Percentiles rank a stretch among this genome's conserved stretches.
Evolutionary conservation across 2,888 invertebrate species (phyloP).

Genomic region (Orgyia antiqua): DNA sequence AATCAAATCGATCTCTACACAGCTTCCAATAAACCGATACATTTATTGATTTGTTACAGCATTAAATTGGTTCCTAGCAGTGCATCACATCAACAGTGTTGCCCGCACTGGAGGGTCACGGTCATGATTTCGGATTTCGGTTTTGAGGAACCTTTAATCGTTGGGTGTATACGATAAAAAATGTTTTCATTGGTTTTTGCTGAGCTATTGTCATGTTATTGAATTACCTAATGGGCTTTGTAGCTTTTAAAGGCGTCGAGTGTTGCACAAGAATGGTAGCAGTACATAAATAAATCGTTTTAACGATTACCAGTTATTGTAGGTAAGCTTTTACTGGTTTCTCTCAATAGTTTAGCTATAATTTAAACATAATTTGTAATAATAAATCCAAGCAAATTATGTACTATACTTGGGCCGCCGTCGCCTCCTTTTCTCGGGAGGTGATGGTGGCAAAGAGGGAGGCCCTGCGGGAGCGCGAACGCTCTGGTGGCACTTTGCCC

Average conservation of each 20-base stretch:
- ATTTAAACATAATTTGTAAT: too few species aligned
- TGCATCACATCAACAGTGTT: conserved; percentile 53
- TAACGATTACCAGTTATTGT: conserved; percentile 20
- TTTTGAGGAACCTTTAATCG: conserved; percentile 35
- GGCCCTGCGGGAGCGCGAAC: too few species aligned
- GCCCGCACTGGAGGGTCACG: conserved; percentile 42
- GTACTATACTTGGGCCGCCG: too few species aligned
- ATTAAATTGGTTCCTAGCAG: conserved; percentile 75
- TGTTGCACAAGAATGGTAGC: conserved; percentile 25
- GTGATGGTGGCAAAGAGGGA: too few species aligned
- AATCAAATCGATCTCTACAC: conserved; percentile 74
- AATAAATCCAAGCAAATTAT: too few species aligned
- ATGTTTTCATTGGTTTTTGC: conserved; percentile 37
- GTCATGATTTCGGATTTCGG: conserved; percentile 43
- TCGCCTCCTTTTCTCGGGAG: too few species aligned
- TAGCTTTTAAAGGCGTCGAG: conserved; percentile 21
- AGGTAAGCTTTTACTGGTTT: conserved; percentile 7
- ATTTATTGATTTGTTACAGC: conserved; percentile 78
- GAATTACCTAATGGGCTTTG: conserved; percentile 37
- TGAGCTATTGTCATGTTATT: conserved; percentile 33
- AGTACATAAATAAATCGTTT: conserved; percentile 22
- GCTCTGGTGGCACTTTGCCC: too few species aligned
- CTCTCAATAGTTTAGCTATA: too few species aligned
- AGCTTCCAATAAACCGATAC: conserved; percentile 76
- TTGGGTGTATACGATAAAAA: conserved; percentile 36